phyloP scores from a whole-genome alignment of 2,113 vertebrate species.

The Myotis brandtii region DNA sequence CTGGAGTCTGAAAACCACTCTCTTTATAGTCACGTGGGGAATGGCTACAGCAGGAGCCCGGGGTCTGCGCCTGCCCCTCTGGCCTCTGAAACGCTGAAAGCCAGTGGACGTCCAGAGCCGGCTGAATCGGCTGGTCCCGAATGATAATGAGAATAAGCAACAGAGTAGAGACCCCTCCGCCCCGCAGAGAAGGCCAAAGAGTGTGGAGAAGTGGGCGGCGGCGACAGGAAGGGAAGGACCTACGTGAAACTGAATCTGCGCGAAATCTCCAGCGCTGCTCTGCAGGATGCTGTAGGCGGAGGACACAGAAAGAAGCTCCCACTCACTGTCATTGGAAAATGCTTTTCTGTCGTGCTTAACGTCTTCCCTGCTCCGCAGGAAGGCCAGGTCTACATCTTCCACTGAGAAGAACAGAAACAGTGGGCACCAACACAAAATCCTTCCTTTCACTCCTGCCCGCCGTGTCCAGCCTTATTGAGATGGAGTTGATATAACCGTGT shows the following conservation, averaged over 20 bases:
- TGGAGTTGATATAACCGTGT: not conserved
- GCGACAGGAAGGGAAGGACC: conserved; percentile 35
- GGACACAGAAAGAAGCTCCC: conserved; percentile 92
- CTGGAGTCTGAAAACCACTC: not conserved
- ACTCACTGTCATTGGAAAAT: conserved; percentile 91
- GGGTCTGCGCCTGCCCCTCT: not conserved
- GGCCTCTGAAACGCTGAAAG: not conserved
- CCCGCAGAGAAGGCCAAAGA: not conserved
- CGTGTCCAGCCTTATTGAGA: not conserved
- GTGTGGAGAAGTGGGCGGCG: not conserved
- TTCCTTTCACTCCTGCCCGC: not conserved
- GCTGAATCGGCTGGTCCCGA: not conserved
- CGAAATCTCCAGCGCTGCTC: conserved; percentile 85
- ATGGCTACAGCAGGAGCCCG: not conserved
- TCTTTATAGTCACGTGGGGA: not conserved
- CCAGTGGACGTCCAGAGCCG: not conserved
- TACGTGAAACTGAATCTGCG: conserved; percentile 92
- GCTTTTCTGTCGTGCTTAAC: conserved; percentile 86
- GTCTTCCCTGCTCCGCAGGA: conserved; percentile 88
- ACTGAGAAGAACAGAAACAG: conserved; percentile 82
- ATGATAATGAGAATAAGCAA: not conserved
- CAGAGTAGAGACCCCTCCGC: not conserved
- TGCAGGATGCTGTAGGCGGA: conserved; percentile 85
- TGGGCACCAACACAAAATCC: not conserved
- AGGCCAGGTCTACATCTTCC: conserved; percentile 90